These are phyloP conservation scores for Agrotis segetum DNA, from an alignment of 2,888 invertebrate genomes.

Conservation along the genomic window DNA sequence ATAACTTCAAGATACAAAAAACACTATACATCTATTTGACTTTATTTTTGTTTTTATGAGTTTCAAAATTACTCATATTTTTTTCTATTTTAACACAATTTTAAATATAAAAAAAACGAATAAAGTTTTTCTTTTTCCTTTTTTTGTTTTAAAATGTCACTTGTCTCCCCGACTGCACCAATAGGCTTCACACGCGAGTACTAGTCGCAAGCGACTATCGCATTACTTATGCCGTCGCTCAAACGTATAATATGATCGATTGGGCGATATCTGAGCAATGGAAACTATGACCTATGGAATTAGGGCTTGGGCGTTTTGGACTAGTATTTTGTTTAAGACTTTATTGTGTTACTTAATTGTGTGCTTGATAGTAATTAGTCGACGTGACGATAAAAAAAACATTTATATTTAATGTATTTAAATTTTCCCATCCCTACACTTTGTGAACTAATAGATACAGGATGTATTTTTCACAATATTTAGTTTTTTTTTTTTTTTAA, in stretches of 20 bases:
- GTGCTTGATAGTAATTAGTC: too few relatives aligned
- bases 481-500: too few relatives aligned
- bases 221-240: slow-evolving; percentile 54
- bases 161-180: slow-evolving; percentile 39
- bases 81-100: too few relatives aligned
- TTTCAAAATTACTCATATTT: too few relatives aligned
- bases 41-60: too few relatives aligned
- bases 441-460: not conserved
- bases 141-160: slow-evolving; percentile 6
- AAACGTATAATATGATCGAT: slow-evolving; percentile 62
- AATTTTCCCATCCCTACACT: not conserved
- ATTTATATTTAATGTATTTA: not conserved
- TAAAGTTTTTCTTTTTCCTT: too few relatives aligned
- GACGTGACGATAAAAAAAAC: too few relatives aligned
- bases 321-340: slow-evolving; percentile 4
- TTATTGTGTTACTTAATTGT: too few relatives aligned
- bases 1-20: not conserved
- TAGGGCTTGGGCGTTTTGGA: slow-evolving; percentile 19
- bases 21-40: too few relatives aligned
- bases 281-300: slow-evolving; percentile 51
- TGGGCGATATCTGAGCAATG: slow-evolving; percentile 60
- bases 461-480: too few relatives aligned
- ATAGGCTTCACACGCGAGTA: slow-evolving; percentile 53
- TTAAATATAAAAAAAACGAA: too few relatives aligned
- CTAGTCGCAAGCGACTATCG: slow-evolving; percentile 48